Percentiles rank a stretch among this genome's conserved stretches.
phyloP scores from a whole-genome alignment of 2,113 vertebrate species.

The Alligator mississippiensis region DNA sequence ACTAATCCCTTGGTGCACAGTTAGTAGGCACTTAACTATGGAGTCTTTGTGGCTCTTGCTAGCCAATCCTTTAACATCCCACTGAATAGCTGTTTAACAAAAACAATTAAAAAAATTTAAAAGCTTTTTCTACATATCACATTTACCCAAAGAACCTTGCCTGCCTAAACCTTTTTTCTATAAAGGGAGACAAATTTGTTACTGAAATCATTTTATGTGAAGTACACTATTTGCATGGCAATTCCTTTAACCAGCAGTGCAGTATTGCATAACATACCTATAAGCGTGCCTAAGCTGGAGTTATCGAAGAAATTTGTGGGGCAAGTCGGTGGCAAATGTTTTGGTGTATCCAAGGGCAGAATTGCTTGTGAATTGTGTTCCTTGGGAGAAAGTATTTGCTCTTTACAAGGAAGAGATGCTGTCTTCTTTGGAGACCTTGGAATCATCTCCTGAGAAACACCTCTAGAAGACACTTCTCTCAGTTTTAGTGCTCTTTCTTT shows the following conservation, averaged over 20 bases:
- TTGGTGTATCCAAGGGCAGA: neutral
- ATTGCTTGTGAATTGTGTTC: neutral
- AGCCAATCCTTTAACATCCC: neutral
- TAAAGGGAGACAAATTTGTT: too few species aligned
- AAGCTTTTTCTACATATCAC: too few species aligned
- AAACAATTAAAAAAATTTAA: neutral
- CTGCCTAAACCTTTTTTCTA: too few species aligned
- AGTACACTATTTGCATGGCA: too few species aligned
- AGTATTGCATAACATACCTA: neutral
- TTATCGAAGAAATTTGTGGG: constrained; percentile 70
- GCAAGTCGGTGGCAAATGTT: neutral
- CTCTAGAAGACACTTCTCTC: constrained; percentile 37
- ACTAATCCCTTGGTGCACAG: neutral
- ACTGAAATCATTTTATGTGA: too few species aligned
- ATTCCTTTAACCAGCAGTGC: neutral
- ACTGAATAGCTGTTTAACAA: neutral
- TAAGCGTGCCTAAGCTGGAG: constrained; percentile 31
- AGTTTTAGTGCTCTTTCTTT: constrained; percentile 58
- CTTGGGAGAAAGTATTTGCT: constrained; percentile 32
- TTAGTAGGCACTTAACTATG: neutral
- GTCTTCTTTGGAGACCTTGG: constrained; percentile 58
- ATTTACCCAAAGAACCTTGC: too few species aligned
- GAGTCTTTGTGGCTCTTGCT: neutral
- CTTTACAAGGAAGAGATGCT: neutral
- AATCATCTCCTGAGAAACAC: neutral